phyloP scores from a whole-genome alignment of 2,888 invertebrate species.

The Thalpophila matura region DNA sequence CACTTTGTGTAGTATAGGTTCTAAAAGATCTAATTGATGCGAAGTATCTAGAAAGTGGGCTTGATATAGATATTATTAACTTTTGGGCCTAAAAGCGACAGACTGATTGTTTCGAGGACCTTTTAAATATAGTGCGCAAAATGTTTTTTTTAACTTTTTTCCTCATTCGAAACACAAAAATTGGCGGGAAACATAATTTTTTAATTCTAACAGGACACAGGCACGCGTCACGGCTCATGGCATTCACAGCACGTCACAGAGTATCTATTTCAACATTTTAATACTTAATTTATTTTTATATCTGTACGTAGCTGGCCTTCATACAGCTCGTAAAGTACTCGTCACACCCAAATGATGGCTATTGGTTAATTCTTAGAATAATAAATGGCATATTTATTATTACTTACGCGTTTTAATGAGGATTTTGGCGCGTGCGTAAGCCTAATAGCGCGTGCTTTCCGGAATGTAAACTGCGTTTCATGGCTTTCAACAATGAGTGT shows the following conservation, averaged over 20 bases:
- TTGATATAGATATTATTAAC: too few relatives aligned
- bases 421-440: conserved; percentile 34
- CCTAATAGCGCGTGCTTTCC: conserved; percentile 41
- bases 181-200: conserved; percentile 37
- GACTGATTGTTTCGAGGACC: too few relatives aligned
- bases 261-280: conserved; percentile 54
- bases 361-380: conserved; percentile 60
- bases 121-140: too few relatives aligned
- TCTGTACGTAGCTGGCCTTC: conserved; percentile 52
- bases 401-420: conserved; percentile 40
- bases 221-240: conserved; percentile 19
- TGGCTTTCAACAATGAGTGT: conserved; percentile 13
- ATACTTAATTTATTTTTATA: conserved; percentile 63
- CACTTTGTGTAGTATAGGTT: not conserved
- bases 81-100: too few relatives aligned
- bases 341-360: conserved; percentile 51
- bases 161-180: conserved; percentile 15
- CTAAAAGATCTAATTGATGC: too few relatives aligned
- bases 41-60: too few relatives aligned
- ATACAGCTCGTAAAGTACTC: conserved; percentile 57
- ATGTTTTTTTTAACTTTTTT: too few relatives aligned
- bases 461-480: conserved; percentile 28
- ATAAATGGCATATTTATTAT: conserved; percentile 60
- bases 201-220: conserved; percentile 42
- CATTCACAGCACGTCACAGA: conserved; percentile 33